Conservation (phyloP, 2,797 vertebrate species). For the Sebastes wilsoni region DNA sequence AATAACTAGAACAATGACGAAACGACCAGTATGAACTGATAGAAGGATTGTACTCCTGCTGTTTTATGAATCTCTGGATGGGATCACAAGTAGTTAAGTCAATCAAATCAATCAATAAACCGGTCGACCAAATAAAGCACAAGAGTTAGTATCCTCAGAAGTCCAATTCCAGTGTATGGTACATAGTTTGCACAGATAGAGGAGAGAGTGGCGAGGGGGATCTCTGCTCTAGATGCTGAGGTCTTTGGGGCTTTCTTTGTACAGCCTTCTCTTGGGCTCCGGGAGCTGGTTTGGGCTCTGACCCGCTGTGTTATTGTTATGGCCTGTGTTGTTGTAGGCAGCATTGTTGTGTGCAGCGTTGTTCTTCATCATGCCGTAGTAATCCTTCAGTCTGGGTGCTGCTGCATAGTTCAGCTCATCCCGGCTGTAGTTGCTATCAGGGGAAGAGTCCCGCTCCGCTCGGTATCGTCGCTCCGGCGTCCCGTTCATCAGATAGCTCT, state of each 20-base stretch:
- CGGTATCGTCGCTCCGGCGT: slow-evolving; percentile 76
- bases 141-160: slow-evolving; percentile 72
- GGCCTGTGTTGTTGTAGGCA: slow-evolving; percentile 78
- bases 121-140: slow-evolving; percentile 70
- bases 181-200: slow-evolving; percentile 70
- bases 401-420: slow-evolving; percentile 80
- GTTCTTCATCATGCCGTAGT: slow-evolving; percentile 83
- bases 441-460: slow-evolving; percentile 79
- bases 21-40: slow-evolving; percentile 77
- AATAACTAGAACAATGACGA: slow-evolving; percentile 78
- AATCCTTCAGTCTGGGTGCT: slow-evolving; percentile 86
- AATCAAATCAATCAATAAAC: slow-evolving; percentile 71
- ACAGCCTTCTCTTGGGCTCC: slow-evolving; percentile 90
- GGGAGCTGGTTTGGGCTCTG: slow-evolving; percentile 80
- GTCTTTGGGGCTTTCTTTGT: slow-evolving; percentile 97
- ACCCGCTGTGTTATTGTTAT: slow-evolving; percentile 68
- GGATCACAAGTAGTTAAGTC: slow-evolving; percentile 74
- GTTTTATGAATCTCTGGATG: slow-evolving; percentile 80
- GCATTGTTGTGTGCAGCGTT: slow-evolving; percentile 80
- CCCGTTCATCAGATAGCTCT: slow-evolving; percentile 69
- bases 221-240: slow-evolving; percentile 91
- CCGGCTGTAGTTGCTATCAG: slow-evolving; percentile 83
- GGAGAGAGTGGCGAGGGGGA: slow-evolving; percentile 61
- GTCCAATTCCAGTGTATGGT: slow-evolving; percentile 80
- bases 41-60: slow-evolving; percentile 82